Conservation (phyloP, 2,797 vertebrate species). For the Microhierax caerulescens region DNA sequence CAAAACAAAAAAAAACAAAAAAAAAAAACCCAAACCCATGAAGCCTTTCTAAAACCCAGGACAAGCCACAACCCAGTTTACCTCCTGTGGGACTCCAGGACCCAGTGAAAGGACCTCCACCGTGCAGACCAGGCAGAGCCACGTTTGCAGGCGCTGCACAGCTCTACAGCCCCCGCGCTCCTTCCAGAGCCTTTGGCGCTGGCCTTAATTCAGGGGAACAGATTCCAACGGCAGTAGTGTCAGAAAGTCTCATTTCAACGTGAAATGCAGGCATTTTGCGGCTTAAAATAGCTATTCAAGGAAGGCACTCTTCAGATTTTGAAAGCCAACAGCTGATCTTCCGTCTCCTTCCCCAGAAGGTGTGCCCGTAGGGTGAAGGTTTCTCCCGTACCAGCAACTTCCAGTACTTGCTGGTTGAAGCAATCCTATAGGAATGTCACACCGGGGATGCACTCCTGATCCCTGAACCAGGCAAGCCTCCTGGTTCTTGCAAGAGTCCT, state of each 20-base stretch:
- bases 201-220: neutral
- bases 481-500: neutral
- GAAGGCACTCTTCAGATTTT: neutral
- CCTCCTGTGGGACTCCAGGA: neutral
- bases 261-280: neutral
- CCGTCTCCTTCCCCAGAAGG: neutral
- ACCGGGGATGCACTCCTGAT: accelerated
- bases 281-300: neutral
- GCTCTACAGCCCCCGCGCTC: accelerated
- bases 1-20: too few species aligned
- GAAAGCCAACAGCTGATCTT: neutral
- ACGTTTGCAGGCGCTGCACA: neutral
- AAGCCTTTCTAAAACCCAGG: neutral
- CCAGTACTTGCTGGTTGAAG: neutral
- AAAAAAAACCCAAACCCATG: accelerated
- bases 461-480: neutral
- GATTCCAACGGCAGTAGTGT: neutral
- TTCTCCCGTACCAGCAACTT: neutral
- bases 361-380: neutral
- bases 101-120: neutral
- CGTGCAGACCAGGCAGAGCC: neutral
- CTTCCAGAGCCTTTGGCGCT: neutral
- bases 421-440: neutral
- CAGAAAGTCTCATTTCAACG: neutral
- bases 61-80: neutral